Percentiles rank a stretch among this genome's conserved stretches.
Conservation (phyloP, 2,113 vertebrate species). For the Lipotes vexillifer region DNA sequence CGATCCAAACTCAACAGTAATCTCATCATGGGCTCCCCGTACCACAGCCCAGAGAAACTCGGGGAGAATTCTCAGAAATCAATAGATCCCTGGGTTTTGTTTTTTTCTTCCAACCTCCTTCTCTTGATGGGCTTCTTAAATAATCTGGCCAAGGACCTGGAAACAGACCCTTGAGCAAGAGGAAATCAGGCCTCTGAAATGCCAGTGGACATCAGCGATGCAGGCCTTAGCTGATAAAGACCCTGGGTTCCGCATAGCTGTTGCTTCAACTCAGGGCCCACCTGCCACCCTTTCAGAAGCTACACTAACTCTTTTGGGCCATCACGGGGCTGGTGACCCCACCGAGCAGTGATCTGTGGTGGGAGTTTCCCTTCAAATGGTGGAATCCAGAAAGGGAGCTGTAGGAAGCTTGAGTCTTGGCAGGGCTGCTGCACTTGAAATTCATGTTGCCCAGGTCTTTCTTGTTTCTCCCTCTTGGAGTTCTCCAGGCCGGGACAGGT, state of each 20-base stretch:
- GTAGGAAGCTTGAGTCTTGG: background rate
- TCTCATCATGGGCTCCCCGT: conserved; percentile 38
- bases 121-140: background rate
- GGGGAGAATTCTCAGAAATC: conserved; percentile 49
- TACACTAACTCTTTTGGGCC: background rate
- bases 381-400: background rate
- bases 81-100: background rate
- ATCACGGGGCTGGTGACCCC: background rate
- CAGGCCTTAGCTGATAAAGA: background rate
- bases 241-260: background rate
- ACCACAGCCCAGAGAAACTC: conserved; percentile 37
- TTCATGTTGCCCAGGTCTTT: background rate
- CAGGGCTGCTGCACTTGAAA: background rate
- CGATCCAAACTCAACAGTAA: conserved; percentile 44
- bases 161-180: background rate
- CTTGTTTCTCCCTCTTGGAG: background rate
- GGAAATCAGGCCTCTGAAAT: background rate
- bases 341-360: too few relatives aligned
- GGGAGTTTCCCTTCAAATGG: background rate
- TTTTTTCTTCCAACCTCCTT: background rate
- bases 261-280: background rate
- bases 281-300: background rate
- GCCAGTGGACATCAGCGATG: background rate
- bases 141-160: background rate
- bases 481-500: background rate